Evolutionary conservation across 2,888 invertebrate genomes (phyloP).

Genomic region (Octonoba sinensis): DNA sequence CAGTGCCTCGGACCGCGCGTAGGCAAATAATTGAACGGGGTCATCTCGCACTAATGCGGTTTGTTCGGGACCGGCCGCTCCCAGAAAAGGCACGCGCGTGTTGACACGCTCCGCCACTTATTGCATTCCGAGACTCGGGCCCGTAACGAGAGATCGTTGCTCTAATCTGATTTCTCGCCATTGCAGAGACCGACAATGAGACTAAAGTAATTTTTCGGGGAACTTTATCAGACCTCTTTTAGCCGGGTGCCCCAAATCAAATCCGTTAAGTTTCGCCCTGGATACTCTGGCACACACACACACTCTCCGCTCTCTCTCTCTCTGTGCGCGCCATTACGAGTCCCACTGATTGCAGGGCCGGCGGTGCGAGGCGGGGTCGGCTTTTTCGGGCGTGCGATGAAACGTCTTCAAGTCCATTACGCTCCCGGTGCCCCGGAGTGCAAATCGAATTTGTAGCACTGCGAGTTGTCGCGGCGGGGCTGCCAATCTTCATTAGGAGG

Average conservation of each 20-base stretch:
- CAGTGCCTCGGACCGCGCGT: slow-evolving; percentile 18
- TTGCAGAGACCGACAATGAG: slow-evolving; percentile 62
- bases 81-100: slow-evolving; percentile 9
- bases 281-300: slow-evolving; percentile 24
- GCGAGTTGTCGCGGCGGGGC: slow-evolving; percentile 45
- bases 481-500: slow-evolving; percentile 48
- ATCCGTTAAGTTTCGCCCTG: slow-evolving; percentile 62
- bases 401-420: slow-evolving; percentile 66
- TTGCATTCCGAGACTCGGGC: slow-evolving; percentile 47
- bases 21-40: slow-evolving; percentile 56
- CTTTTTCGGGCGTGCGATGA: slow-evolving; percentile 65
- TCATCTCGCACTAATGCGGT: slow-evolving; percentile 57
- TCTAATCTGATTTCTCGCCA: slow-evolving; percentile 63
- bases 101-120: slow-evolving; percentile 62
- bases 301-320: slow-evolving; percentile 8
- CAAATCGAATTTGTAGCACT: slow-evolving; percentile 63
- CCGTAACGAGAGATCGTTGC: slow-evolving; percentile 42
- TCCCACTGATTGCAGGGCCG: slow-evolving; percentile 61
- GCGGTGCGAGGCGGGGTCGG: slow-evolving; percentile 18
- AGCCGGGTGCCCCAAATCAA: slow-evolving; percentile 45
- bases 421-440: slow-evolving; percentile 51
- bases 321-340: slow-evolving; percentile 28
- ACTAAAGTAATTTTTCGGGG: slow-evolving; percentile 65
- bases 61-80: slow-evolving; percentile 19
- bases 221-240: slow-evolving; percentile 40